Evolutionary conservation across 2,888 invertebrate species (phyloP).

Genomic region (Himalopsyche tibetana): DNA sequence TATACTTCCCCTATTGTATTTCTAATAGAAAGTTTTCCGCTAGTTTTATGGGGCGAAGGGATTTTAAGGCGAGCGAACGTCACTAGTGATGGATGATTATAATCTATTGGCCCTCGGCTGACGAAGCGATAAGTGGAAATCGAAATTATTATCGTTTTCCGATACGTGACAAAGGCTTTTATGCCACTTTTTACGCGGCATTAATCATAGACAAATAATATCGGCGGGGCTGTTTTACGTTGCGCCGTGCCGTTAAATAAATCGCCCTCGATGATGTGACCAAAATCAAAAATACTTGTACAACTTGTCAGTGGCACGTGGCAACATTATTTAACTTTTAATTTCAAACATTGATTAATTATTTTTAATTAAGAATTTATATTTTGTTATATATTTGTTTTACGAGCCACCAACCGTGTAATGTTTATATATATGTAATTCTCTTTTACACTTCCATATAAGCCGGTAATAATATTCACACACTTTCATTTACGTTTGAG

Average conservation of each 20-base stretch:
- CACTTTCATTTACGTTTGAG: no score
- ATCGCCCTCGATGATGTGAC: constrained; percentile 2
- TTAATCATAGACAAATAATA: constrained; percentile 43
- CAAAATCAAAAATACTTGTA: constrained; percentile 22
- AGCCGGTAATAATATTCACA: no score
- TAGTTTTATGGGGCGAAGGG: neutral
- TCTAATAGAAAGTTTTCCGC: no score
- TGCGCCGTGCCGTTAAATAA: constrained; percentile 6
- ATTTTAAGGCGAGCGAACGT: constrained; percentile 41
- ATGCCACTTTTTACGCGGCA: constrained; percentile 24
- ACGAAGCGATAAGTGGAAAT: constrained; percentile 59
- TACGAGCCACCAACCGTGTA: no score
- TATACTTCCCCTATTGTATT: no score
- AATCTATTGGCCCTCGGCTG: constrained; percentile 53
- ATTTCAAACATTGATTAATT: no score
- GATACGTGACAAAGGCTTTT: constrained; percentile 55
- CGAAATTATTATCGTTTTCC: constrained; percentile 60
- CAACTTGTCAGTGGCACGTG: constrained; percentile 2
- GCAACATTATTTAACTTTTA: neutral
- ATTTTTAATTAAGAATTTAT: no score
- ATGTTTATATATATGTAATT: no score
- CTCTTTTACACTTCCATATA: no score
- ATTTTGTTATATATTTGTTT: no score
- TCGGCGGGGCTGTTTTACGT: neutral
- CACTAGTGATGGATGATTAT: constrained; percentile 60